Conservation (phyloP, 2,888 invertebrate species). For the Orthosia gracilis region DNA sequence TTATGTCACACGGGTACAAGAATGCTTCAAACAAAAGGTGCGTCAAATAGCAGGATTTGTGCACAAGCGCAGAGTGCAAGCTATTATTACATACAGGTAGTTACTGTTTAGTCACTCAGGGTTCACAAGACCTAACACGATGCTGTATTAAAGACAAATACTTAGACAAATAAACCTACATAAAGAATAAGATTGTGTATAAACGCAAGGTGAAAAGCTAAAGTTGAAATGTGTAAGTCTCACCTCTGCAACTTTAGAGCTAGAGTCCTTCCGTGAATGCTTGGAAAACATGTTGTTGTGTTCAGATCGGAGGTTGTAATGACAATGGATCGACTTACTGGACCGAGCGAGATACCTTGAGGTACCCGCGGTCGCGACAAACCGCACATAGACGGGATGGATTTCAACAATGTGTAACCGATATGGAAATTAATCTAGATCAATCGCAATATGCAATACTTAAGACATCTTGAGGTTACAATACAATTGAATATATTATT, state of each 20-base stretch:
- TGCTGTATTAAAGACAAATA: constrained; percentile 43
- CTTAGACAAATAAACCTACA: constrained; percentile 40
- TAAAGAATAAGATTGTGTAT: constrained; percentile 40
- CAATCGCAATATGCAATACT: constrained; percentile 60
- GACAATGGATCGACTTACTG: constrained; percentile 85
- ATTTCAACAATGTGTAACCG: constrained; percentile 67
- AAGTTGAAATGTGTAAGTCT: constrained; percentile 70
- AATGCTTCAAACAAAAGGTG: constrained; percentile 77
- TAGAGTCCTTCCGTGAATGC: constrained; percentile 85
- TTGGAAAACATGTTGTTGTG: constrained; percentile 88
- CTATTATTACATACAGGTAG: constrained; percentile 62
- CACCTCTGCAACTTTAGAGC: constrained; percentile 86
- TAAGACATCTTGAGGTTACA: constrained; percentile 64
- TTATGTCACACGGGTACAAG: constrained; percentile 73
- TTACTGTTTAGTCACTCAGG: constrained; percentile 76
- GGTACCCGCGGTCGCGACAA: constrained; percentile 71
- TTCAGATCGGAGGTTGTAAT: constrained; percentile 78
- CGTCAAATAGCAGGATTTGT: constrained; percentile 78
- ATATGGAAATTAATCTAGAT: constrained; percentile 66
- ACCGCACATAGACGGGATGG: constrained; percentile 69
- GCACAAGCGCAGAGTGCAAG: constrained; percentile 86
- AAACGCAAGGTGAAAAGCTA: constrained; percentile 53
- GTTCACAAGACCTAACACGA: constrained; percentile 64
- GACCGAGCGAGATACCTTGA: constrained; percentile 53
- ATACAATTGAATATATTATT: constrained; percentile 39